Evolutionary conservation across 2,888 invertebrate genomes (phyloP).

Genomic region (Tetheella fluctuosa): DNA sequence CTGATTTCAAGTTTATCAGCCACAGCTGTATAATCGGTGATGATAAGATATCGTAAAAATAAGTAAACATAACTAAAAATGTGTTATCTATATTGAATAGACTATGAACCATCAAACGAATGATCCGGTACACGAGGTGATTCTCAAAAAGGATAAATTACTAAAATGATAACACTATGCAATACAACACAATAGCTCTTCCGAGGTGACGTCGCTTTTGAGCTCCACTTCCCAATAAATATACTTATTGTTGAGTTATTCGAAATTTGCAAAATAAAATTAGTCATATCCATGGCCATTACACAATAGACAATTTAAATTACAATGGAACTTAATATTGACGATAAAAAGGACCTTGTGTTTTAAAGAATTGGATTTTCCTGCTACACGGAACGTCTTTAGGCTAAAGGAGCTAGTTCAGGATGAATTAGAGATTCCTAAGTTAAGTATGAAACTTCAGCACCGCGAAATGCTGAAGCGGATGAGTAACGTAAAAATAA

Average conservation of each 20-base stretch:
- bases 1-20: conserved; percentile 12
- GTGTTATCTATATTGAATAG: neutral
- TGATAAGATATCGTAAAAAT: neutral
- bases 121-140: neutral
- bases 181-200: neutral
- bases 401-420: neutral
- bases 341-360: neutral
- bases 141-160: neutral
- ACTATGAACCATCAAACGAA: neutral
- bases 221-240: neutral
- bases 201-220: neutral
- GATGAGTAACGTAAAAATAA: neutral
- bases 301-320: conserved; percentile 2
- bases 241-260: neutral
- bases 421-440: neutral
- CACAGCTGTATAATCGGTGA: neutral
- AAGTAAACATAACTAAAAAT: neutral
- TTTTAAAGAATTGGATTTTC: neutral
- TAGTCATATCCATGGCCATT: neutral
- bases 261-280: neutral
- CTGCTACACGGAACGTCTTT: neutral
- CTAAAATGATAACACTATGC: too few species aligned
- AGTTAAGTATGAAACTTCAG: neutral
- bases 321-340: conserved; percentile 4
- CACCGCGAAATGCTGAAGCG: neutral